Evolutionary conservation across 2,888 invertebrate species (phyloP).

Genomic region (Nowickia ferox): DNA sequence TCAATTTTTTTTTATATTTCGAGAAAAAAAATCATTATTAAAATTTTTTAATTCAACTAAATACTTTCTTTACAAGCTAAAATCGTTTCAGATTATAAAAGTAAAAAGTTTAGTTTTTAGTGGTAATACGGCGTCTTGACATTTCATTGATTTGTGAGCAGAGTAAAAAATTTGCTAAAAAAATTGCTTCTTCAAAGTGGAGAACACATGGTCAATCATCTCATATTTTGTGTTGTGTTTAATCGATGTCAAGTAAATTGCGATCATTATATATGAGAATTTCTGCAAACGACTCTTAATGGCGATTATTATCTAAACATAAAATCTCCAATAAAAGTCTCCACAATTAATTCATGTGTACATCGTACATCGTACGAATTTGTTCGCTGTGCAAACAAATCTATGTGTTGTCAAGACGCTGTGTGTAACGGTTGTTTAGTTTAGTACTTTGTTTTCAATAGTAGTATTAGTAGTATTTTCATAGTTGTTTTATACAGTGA

Average conservation of each 20-base stretch:
- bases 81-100: conserved; percentile 70
- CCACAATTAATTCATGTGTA: neutral
- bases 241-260: too few relatives aligned
- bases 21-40: conserved; percentile 43
- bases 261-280: too few relatives aligned
- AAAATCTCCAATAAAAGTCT: too few relatives aligned
- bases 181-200: too few relatives aligned
- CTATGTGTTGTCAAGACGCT: neutral
- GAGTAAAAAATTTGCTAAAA: too few relatives aligned
- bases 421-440: conserved; percentile 7
- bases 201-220: too few relatives aligned
- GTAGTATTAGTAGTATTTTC: conserved; percentile 39
- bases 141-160: neutral
- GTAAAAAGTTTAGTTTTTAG: conserved; percentile 71
- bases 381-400: neutral
- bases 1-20: conserved; percentile 32
- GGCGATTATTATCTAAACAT: too few relatives aligned
- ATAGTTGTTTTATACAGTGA: conserved; percentile 35
- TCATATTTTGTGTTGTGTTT: too few relatives aligned
- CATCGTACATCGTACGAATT: too few relatives aligned
- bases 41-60: conserved; percentile 29
- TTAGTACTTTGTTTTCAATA: conserved; percentile 75
- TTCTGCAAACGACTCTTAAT: too few relatives aligned
- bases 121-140: conserved; percentile 18
- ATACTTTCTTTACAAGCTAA: conserved; percentile 61